Evolutionary conservation across 2,797 vertebrate genomes (phyloP), one percentile per base, ranked within the genome.

Genomic region (Sciurus vulgaris): DNA sequence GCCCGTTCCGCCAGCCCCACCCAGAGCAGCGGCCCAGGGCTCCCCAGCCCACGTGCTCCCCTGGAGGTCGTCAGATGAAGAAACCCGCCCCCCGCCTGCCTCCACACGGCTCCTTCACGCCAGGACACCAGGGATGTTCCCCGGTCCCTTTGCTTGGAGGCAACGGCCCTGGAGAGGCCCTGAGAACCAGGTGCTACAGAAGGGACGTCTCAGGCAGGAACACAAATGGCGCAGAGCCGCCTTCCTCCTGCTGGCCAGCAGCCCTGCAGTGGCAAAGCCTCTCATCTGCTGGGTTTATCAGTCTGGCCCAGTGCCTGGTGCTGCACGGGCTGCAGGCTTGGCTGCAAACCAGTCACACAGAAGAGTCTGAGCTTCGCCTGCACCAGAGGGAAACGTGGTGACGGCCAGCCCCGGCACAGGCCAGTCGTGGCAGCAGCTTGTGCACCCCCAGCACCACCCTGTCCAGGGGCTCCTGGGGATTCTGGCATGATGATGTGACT

Each of bases 271-370:
- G 0, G 38, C 54, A 18, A n/a, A 33, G 28, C 77, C 56, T 7
- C 33, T 11, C 49, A 15, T 0, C 44, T 0, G 0, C n/a, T 10
- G 1, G 7, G 35, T 12, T 72, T 56, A 5, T 15, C 3, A 3
- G 49, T 73, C 47, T 88, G 87, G 90, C 92, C 92, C 14, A 0
- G 65, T 0, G 77, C 51, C 73, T 3, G 35, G 82, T 2, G 5
- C 15, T 38, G 73, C 94, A 90, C 82, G 79, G 54, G 49, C 76
- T 59, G 56, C 81, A 51, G 77, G 74, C 73, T 73, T 70, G 33
- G 86, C 9, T 67, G 38, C 49, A 41, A 56, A 22, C 69, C 59
- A 49, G 78, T 77, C 15, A 33, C 61, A 87, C 28, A 30, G 18
- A 89, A 73, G 63, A 90, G 76, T 22, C 38, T 30, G 51, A 74